Evolutionary conservation across 2,888 invertebrate species (phyloP).

Genomic region (Parnassius smintheus): DNA sequence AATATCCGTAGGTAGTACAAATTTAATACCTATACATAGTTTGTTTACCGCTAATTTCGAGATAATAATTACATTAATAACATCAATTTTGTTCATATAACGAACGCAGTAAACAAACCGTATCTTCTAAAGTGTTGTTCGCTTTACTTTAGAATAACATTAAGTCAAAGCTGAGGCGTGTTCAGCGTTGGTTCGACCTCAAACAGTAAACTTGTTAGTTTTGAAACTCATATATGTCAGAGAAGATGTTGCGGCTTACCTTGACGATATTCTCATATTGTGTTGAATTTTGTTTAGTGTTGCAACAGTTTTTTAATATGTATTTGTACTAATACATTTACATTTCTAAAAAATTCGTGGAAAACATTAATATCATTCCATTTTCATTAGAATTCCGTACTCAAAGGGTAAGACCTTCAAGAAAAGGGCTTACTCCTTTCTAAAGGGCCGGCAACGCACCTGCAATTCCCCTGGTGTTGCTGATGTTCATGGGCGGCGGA

Average conservation of each 20-base stretch:
- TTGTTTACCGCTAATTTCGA: conserved; percentile 12
- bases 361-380: no score
- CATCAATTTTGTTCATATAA: conserved; percentile 22
- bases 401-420: no score
- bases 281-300: conserved; percentile 37
- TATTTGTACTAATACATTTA: not conserved
- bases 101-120: conserved; percentile 26
- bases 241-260: conserved; percentile 43
- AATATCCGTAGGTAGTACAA: conserved; percentile 2
- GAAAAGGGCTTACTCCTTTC: no score
- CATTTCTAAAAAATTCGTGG: not conserved
- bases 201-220: conserved; percentile 39
- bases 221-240: conserved; percentile 49
- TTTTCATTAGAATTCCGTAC: no score
- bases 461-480: no score
- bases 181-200: conserved; percentile 36
- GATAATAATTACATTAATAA: conserved; percentile 23
- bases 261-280: conserved; percentile 29
- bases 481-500: no score
- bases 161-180: conserved; percentile 30
- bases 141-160: conserved; percentile 30
- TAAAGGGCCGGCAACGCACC: no score
- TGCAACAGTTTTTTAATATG: conserved; percentile 29
- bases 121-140: conserved; percentile 32
- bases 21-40: conserved; percentile 2